These are phyloP conservation scores for Tenthredo livida DNA, from an alignment of 2,888 invertebrate species.

Conservation along the genomic window DNA sequence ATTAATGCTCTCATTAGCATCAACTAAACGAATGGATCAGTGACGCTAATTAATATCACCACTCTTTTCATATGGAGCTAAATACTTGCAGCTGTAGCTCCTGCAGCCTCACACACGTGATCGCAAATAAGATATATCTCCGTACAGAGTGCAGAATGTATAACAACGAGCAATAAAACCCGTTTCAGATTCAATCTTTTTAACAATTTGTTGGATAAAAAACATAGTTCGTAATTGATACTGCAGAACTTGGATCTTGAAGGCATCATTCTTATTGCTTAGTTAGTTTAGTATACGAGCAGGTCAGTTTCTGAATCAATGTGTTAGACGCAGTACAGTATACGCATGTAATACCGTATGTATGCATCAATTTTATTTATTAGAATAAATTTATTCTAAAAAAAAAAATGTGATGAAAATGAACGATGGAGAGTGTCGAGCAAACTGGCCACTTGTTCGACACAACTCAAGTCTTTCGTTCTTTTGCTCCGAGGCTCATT, in stretches of 20 bases:
- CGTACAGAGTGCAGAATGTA: background rate
- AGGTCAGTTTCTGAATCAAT: background rate
- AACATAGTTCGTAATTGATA: background rate
- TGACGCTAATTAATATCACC: constrained; percentile 6
- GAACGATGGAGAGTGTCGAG: background rate
- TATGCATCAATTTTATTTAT: background rate
- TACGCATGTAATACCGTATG: background rate
- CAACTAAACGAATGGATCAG: constrained; percentile 14
- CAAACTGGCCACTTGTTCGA: background rate
- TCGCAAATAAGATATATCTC: too few relatives aligned
- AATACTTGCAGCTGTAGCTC: background rate
- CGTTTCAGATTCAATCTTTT: background rate
- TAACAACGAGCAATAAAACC: background rate
- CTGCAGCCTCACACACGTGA: background rate
- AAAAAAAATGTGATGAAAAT: background rate
- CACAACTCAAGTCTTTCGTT: background rate
- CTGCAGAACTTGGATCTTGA: background rate
- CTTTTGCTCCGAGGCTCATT: background rate
- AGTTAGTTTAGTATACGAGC: background rate
- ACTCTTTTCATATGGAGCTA: background rate
- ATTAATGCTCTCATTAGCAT: background rate
- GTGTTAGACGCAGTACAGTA: background rate
- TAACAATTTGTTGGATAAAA: background rate
- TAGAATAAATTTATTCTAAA: background rate
- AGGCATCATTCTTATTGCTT: background rate